A percentile compares a stretch with the other conserved stretches of the same genome.
phyloP scores from a whole-genome alignment of 2,797 vertebrate genomes.

The Atherinosoma microstoma region DNA sequence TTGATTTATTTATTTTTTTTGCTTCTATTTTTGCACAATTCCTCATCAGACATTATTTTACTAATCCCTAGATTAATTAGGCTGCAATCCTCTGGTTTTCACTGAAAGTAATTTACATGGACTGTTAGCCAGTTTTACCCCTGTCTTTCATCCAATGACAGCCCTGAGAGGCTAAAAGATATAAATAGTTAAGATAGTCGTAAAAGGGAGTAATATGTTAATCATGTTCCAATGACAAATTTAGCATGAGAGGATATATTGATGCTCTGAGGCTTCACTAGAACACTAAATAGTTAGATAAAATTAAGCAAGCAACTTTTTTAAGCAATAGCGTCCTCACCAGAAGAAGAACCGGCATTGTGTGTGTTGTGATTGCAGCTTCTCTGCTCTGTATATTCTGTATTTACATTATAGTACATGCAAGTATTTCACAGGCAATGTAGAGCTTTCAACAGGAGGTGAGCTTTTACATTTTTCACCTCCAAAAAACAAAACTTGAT shows the following conservation, averaged over 20 bases:
- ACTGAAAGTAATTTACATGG: too few relatives aligned
- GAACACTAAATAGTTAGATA: slow-evolving; percentile 26
- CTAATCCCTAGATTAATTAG: too few relatives aligned
- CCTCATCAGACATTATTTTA: too few relatives aligned
- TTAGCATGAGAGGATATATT: slow-evolving; percentile 4
- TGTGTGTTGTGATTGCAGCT: not conserved
- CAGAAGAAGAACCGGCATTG: not conserved
- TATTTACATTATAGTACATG: not conserved
- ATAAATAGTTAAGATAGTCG: not conserved
- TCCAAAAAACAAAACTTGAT: not conserved
- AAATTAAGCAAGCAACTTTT: not conserved
- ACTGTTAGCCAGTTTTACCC: too few relatives aligned
- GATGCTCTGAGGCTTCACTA: slow-evolving; percentile 25
- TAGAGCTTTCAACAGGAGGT: not conserved
- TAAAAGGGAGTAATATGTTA: not conserved
- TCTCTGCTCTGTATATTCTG: not conserved
- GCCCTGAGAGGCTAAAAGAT: too few relatives aligned
- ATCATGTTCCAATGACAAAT: not conserved
- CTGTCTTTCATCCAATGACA: too few relatives aligned
- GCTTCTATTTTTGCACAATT: too few relatives aligned
- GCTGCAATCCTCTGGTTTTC: too few relatives aligned
- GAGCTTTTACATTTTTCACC: not conserved
- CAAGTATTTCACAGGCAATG: not conserved
- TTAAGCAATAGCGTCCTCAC: not conserved
- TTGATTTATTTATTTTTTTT: too few relatives aligned